Evolutionary conservation across 1,140 invertebrate genomes (phyloP).

Genomic region (Carcinoscorpius rotundicauda): DNA sequence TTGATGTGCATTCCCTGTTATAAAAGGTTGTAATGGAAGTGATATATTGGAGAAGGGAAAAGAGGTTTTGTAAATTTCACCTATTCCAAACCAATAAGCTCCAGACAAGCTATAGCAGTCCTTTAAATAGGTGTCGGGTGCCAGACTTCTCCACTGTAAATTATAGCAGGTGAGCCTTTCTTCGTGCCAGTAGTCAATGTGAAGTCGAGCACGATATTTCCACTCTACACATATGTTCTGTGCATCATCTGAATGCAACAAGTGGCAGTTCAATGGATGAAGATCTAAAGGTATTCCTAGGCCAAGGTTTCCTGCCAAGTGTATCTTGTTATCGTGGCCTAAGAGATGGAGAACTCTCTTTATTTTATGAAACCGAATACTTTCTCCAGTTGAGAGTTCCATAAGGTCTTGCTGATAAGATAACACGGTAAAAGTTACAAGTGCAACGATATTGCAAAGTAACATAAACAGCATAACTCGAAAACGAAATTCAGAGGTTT

Average conservation of each 20-base stretch:
- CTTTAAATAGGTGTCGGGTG: conserved; percentile 44
- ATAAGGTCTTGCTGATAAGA: too few species aligned
- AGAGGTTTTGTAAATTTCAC: conserved; percentile 55
- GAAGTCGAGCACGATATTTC: conserved; percentile 23
- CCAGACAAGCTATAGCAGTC: conserved; percentile 64
- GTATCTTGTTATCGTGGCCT: too few species aligned
- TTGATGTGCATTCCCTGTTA: conserved; percentile 54
- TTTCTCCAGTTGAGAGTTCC: too few species aligned
- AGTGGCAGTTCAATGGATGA: conserved; percentile 10
- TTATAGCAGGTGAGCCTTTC: conserved; percentile 50
- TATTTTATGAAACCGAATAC: too few species aligned
- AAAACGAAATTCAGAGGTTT: conserved; percentile 24
- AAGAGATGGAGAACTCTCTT: too few species aligned
- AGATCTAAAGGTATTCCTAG: too few species aligned
- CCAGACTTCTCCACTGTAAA: conserved; percentile 58
- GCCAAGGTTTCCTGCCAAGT: too few species aligned
- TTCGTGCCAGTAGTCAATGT: conserved; percentile 17
- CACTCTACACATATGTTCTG: conserved; percentile 24
- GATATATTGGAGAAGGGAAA: conserved; percentile 63
- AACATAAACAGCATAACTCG: conserved; percentile 14
- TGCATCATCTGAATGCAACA: conserved; percentile 8
- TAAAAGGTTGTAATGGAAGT: conserved; percentile 59
- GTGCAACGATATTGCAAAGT: conserved; percentile 17
- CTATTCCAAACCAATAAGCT: conserved; percentile 41
- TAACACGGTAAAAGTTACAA: conserved; percentile 12